phyloP scores from a whole-genome alignment of 2,888 invertebrate genomes.

The Cylindroiulus punctatus region DNA sequence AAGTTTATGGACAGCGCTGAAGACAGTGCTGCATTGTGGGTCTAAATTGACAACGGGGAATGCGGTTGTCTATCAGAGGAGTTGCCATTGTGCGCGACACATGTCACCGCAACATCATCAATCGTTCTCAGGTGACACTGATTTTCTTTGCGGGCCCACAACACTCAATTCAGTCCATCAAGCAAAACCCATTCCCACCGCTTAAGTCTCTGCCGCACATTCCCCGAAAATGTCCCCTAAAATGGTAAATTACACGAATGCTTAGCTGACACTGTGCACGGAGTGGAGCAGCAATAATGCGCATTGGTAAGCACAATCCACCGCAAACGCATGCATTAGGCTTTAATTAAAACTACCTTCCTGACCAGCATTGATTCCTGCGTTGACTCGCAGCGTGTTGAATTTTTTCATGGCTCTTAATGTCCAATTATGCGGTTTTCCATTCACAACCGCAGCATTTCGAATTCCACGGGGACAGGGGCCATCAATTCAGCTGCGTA shows the following conservation, averaged over 20 bases:
- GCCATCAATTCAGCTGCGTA: too few species aligned
- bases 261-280: not conserved
- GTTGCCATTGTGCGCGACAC: not conserved
- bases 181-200: not conserved
- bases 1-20: not conserved
- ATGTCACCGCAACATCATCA: conserved; percentile 31
- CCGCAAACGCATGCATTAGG: not conserved
- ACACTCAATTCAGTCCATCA: conserved; percentile 20
- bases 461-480: too few species aligned
- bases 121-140: conserved; percentile 27
- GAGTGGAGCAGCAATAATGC: too few species aligned
- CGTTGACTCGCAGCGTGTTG: too few species aligned
- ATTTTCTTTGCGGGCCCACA: conserved; percentile 12
- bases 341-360: not conserved
- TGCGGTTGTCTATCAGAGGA: conserved; percentile 11
- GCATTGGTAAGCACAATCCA: not conserved
- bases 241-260: not conserved
- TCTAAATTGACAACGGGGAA: not conserved
- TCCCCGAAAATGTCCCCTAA: not conserved
- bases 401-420: too few species aligned
- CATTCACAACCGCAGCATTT: too few species aligned
- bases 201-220: not conserved
- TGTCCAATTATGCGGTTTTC: too few species aligned
- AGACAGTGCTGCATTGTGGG: not conserved
- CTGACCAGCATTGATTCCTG: not conserved